A percentile compares a stretch with the other conserved stretches of the same genome.
Conservation (phyloP, 2,888 invertebrate genomes). For the Amblyjoppa fuscipennis region DNA sequence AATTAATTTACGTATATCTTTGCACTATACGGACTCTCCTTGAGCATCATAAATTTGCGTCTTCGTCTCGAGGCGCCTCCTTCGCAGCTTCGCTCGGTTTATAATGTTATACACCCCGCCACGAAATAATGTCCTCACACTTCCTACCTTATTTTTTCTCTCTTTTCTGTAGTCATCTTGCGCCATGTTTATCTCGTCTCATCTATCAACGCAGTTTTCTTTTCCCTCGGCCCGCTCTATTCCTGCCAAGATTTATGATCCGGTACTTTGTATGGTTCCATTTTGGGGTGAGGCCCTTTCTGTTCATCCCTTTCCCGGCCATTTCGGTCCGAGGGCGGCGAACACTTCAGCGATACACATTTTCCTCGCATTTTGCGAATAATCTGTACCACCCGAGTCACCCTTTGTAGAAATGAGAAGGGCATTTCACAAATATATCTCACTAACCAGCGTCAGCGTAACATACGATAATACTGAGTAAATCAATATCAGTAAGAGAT, state of each 20-base stretch:
- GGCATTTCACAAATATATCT: neutral
- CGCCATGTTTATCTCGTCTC: constrained; percentile 71
- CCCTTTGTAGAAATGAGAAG: neutral
- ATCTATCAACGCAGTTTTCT: constrained; percentile 81
- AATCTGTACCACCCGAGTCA: constrained; percentile 31
- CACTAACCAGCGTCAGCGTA: neutral
- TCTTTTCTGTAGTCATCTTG: constrained; percentile 12
- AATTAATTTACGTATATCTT: constrained; percentile 51
- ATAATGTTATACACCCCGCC: constrained; percentile 78
- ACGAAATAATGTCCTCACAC: constrained; percentile 77
- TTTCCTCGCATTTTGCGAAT: constrained; percentile 73
- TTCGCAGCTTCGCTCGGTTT: constrained; percentile 70
- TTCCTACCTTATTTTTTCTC: constrained; percentile 63
- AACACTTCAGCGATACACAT: constrained; percentile 64
- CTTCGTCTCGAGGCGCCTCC: constrained; percentile 20
- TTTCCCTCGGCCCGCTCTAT: constrained; percentile 74
- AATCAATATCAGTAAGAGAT: neutral
- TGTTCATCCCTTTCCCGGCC: constrained; percentile 32
- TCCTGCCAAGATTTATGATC: constrained; percentile 80
- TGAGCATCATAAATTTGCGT: constrained; percentile 50
- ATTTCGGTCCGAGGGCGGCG: constrained; percentile 44
- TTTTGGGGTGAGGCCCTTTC: constrained; percentile 75
- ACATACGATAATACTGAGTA: neutral
- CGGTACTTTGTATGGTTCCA: constrained; percentile 81
- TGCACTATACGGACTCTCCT: constrained; percentile 39